Evolutionary conservation across 92 coral and sea anemone genomes (phyloP).

Genomic region (Nematostella vectensis): DNA sequence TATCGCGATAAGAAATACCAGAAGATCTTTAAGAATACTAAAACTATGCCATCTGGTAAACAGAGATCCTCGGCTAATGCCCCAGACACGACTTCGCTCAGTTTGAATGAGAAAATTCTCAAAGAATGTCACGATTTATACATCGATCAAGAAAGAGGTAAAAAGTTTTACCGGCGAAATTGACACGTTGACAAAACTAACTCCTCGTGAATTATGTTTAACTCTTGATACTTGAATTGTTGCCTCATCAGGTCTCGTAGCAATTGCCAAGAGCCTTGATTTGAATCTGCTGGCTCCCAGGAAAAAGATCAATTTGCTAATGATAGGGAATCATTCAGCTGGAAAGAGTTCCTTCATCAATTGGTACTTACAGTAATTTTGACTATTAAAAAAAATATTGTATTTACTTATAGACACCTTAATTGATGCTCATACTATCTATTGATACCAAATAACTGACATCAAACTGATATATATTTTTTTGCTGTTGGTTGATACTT

Average conservation of each 20-base stretch:
- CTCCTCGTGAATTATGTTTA: no score
- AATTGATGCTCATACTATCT: no score
- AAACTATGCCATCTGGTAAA: conserved; percentile 90
- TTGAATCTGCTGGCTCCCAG: conserved; percentile 89
- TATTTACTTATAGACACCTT: neutral
- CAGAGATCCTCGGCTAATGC: conserved; percentile 93
- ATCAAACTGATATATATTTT: no score
- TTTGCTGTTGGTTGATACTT: no score
- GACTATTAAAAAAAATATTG: neutral
- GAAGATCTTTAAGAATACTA: no score
- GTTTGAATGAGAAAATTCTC: conserved; percentile 80
- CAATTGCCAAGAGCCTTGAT: conserved; percentile 85
- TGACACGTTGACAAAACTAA: conserved; percentile 25
- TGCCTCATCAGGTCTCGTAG: conserved; percentile 67
- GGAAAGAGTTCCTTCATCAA: conserved; percentile 97
- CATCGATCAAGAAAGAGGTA: conserved; percentile 86
- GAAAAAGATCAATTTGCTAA: conserved; percentile 75
- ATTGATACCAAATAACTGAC: no score
- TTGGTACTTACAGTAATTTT: no score
- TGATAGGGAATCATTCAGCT: conserved; percentile 96
- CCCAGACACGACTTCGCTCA: conserved; percentile 75
- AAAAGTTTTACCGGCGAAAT: neutral
- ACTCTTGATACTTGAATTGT: neutral
- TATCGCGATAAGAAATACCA: no score
- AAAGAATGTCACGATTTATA: conserved; percentile 96